Evolutionary conservation across 2,113 vertebrate genomes (phyloP), one percentile per base, ranked within the genome.

Genomic region (Datnioides undecimradiatus): DNA sequence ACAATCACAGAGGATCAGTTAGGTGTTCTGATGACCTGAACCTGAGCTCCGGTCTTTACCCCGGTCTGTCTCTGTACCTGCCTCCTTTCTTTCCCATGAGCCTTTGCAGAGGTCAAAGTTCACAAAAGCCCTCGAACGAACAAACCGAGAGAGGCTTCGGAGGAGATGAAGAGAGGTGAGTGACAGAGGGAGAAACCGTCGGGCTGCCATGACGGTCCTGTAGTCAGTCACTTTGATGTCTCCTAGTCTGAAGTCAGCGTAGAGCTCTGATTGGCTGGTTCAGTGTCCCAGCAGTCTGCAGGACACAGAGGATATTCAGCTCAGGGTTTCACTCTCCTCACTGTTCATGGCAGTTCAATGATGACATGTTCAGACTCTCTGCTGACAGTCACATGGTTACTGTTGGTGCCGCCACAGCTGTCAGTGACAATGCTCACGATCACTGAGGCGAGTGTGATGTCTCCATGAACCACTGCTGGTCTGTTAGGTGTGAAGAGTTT

Each of bases 141-240:
- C 65, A 77, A 66, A 71, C 23, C 73, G 1, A 54, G 46, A 34
- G 85, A 59, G 3, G n/a, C 1, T 0, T 25, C 17, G 0, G 81
- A 89, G 2, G 76, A 84, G 49, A 81, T 90, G 79, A 90, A 88
- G 87, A 91, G 88, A 76, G 95, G 96, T 79, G 93, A 95, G 89
- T 92, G 90, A n/a, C 88, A 95, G 46, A 13, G 23, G 27, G 29
- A 31, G 36, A 43, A 11, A 8, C 36, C 23, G 45, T 21, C 45
- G 16, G 38, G 8, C 11, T 38, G 38, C 2, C 38, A n/a, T n/a
- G n/a, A n/a, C n/a, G n/a, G n/a, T n/a, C n/a, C n/a, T n/a, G n/a
- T n/a, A n/a, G n/a, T n/a, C n/a, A n/a, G n/a, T n/a, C n/a, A n/a
- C 38, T 38, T 38, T 38, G 11, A 36, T 9, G 38, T 9, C 2